Evolutionary conservation across 2,113 vertebrate genomes (phyloP).

Genomic region (Oxyura jamaicensis): DNA sequence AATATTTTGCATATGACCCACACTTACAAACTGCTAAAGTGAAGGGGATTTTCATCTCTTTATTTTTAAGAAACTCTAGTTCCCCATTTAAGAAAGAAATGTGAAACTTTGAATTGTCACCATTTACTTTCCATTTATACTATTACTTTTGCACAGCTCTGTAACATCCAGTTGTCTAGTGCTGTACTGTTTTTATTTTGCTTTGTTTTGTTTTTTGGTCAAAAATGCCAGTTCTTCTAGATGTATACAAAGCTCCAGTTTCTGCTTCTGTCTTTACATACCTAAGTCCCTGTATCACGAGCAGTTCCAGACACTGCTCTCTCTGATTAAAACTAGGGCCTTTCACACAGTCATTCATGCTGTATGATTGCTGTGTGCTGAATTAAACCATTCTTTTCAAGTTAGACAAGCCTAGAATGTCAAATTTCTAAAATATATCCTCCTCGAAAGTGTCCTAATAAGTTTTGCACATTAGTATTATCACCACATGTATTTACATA

Average conservation of each 20-base stretch:
- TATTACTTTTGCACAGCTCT: neutral
- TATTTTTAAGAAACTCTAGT: neutral
- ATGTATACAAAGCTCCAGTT: neutral
- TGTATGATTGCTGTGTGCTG: neutral
- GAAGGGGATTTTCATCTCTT: neutral
- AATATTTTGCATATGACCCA: neutral
- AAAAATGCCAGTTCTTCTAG: neutral
- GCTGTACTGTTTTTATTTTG: accelerated
- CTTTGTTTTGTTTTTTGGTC: neutral
- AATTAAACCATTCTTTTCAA: neutral
- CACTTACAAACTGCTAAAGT: neutral
- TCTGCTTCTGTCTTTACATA: neutral
- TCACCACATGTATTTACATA: neutral
- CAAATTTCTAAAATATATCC: neutral
- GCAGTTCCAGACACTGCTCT: neutral
- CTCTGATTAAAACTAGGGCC: neutral
- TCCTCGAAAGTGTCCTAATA: neutral
- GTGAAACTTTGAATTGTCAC: neutral
- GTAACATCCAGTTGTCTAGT: neutral
- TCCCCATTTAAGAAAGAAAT: neutral
- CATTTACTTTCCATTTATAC: neutral
- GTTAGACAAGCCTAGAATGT: neutral
- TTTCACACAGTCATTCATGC: neutral
- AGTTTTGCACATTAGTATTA: neutral
- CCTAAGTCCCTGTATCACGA: neutral